A percentile compares a stretch with the other conserved stretches of the same genome.
These are phyloP conservation scores for Orchesella cincta DNA, from an alignment of 1,140 invertebrate genomes.

Conservation along the genomic window DNA sequence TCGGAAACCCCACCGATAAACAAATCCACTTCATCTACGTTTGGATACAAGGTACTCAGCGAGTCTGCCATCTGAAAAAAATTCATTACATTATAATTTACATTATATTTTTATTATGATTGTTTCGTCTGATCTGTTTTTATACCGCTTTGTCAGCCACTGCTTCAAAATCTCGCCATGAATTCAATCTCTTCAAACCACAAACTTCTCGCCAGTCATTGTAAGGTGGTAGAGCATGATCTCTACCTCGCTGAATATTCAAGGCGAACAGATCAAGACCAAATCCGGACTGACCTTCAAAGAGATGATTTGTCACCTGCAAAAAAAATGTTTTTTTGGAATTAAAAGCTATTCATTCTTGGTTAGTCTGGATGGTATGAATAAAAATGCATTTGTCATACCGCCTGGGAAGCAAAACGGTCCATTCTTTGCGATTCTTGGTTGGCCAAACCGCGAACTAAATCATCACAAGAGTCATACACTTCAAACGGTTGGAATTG, in stretches of 20 bases:
- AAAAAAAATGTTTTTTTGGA: slow-evolving; percentile 30
- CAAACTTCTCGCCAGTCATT: slow-evolving; percentile 69
- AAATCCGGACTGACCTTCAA: slow-evolving; percentile 59
- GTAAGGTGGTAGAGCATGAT: slow-evolving; percentile 70
- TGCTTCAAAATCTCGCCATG: slow-evolving; percentile 62
- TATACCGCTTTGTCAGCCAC: slow-evolving; percentile 64
- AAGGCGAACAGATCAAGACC: slow-evolving; percentile 69
- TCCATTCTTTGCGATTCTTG: slow-evolving; percentile 62
- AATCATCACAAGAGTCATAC: slow-evolving; percentile 60
- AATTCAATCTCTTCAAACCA: slow-evolving; percentile 59
- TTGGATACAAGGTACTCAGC: slow-evolving; percentile 56
- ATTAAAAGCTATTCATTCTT: slow-evolving; percentile 52
- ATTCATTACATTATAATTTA: too few relatives aligned
- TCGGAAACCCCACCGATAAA: slow-evolving; percentile 66
- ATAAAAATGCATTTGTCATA: slow-evolving; percentile 48
- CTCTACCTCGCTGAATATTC: slow-evolving; percentile 70
- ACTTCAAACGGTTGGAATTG: slow-evolving; percentile 61
- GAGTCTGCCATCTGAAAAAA: slow-evolving; percentile 56
- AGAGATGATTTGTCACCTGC: slow-evolving; percentile 66
- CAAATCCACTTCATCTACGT: slow-evolving; percentile 68
- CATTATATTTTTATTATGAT: slow-evolving; percentile 7
- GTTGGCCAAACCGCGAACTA: slow-evolving; percentile 61
- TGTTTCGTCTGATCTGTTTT: slow-evolving; percentile 51
- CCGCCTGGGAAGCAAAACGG: slow-evolving; percentile 61
- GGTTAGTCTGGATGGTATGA: too few relatives aligned